Conservation (phyloP, 2,888 invertebrate species). For the Parnassius smintheus region DNA sequence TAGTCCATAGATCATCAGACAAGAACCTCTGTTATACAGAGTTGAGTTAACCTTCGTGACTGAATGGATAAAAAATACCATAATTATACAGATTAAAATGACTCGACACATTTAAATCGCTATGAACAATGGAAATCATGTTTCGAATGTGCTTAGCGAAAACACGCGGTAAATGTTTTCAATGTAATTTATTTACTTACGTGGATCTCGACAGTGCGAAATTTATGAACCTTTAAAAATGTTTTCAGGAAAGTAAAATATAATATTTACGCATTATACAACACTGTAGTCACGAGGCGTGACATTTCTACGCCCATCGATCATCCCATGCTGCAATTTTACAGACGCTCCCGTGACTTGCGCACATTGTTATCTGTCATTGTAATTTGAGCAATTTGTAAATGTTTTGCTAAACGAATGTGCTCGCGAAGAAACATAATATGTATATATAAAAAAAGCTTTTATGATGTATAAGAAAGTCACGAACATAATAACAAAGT, state of each 20-base stretch:
- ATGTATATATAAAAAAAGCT: too few relatives aligned
- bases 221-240: constrained; percentile 26
- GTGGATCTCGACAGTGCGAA: constrained; percentile 14
- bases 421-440: too few relatives aligned
- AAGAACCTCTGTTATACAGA: too few relatives aligned
- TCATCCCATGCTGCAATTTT: constrained; percentile 57
- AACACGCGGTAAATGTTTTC: constrained; percentile 20
- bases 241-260: constrained; percentile 20
- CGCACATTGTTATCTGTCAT: constrained; percentile 16
- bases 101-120: constrained; percentile 14
- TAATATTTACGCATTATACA: constrained; percentile 24
- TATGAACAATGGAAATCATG: constrained; percentile 19
- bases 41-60: too few relatives aligned
- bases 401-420: constrained; percentile 10
- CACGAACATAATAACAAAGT: too few relatives aligned
- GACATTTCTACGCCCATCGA: constrained; percentile 60
- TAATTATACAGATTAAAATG: constrained; percentile 1
- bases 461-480: too few relatives aligned
- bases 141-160: constrained; percentile 17
- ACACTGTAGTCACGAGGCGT: constrained; percentile 47
- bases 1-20: too few relatives aligned
- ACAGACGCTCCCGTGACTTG: constrained; percentile 13
- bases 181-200: constrained; percentile 26
- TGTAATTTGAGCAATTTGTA: constrained; percentile 21
- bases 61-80: too few relatives aligned